Conservation (phyloP, 2,888 invertebrate species). For the Nyleta sp. region DNA sequence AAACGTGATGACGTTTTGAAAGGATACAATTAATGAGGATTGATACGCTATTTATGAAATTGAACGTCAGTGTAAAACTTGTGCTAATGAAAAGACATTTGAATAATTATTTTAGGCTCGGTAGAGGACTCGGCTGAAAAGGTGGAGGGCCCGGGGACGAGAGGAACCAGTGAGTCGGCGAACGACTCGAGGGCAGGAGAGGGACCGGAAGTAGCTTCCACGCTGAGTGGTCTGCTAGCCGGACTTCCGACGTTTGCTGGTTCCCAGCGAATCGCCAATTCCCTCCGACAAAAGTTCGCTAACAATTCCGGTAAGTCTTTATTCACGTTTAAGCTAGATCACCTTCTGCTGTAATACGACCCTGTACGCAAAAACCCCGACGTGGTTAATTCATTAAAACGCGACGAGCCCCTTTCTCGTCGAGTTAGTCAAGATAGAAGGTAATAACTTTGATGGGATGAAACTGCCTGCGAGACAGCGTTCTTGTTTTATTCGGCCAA, state of each 20-base stretch:
- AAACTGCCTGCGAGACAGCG: too few relatives aligned
- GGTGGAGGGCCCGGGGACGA: conserved; percentile 82
- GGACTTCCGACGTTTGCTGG: conserved; percentile 81
- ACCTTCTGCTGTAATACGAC: too few relatives aligned
- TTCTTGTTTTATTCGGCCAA: too few relatives aligned
- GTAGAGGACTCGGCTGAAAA: conserved; percentile 80
- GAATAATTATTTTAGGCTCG: conserved; percentile 73
- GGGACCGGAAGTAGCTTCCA: conserved; percentile 77
- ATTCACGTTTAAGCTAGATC: too few relatives aligned
- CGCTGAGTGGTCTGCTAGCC: conserved; percentile 79
- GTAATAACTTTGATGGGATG: too few relatives aligned
- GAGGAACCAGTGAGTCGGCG: conserved; percentile 80
- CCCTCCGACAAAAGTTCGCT: conserved; percentile 80
- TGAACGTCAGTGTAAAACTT: neutral
- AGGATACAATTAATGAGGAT: too few relatives aligned
- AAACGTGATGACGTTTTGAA: too few relatives aligned
- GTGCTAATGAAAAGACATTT: conserved; percentile 1
- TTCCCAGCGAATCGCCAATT: conserved; percentile 81
- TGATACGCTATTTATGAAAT: conserved; percentile 1
- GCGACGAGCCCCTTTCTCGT: too few relatives aligned
- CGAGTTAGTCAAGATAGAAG: too few relatives aligned
- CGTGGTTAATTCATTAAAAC: too few relatives aligned
- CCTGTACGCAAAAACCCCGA: too few relatives aligned
- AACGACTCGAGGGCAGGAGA: conserved; percentile 79
- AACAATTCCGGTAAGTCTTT: conserved; percentile 81